Percentiles rank a stretch among this genome's conserved stretches.
phyloP scores from a whole-genome alignment of 1,140 invertebrate genomes.

The Drosophila fuyamai region DNA sequence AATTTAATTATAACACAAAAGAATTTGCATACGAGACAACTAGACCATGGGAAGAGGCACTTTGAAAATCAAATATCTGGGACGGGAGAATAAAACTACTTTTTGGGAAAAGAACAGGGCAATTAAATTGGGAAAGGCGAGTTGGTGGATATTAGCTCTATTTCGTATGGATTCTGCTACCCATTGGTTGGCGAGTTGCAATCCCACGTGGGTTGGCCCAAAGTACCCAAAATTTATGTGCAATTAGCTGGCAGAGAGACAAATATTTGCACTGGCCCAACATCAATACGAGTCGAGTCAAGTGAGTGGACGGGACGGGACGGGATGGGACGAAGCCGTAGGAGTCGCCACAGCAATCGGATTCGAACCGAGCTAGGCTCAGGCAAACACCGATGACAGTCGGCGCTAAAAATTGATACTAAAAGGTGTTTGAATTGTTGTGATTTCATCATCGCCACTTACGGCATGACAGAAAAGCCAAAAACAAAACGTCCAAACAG shows the following conservation, averaged over 20 bases:
- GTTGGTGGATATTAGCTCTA: neutral
- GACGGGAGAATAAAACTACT: neutral
- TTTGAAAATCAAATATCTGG: neutral
- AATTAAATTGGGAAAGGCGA: neutral
- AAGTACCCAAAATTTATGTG: neutral
- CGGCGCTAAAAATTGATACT: conserved; percentile 76
- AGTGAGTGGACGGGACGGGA: neutral
- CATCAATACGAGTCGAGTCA: neutral
- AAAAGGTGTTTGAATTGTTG: conserved; percentile 83
- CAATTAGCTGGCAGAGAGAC: conserved; percentile 20
- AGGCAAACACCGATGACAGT: conserved; percentile 35
- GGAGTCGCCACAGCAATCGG: neutral
- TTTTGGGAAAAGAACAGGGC: neutral
- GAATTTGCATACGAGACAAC: neutral
- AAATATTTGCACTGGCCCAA: conserved; percentile 17
- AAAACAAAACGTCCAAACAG: conserved; percentile 52
- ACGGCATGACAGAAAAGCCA: conserved; percentile 78
- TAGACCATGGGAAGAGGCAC: neutral
- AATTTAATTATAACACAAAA: conserved; percentile 6
- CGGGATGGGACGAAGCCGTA: too few relatives aligned
- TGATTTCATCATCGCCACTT: conserved; percentile 81
- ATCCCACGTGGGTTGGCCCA: neutral
- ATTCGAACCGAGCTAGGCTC: neutral
- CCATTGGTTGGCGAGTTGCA: neutral
- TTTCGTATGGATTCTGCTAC: neutral